Percentiles rank a stretch among this genome's conserved stretches.
Conservation (phyloP, 2,888 invertebrate genomes). For the Stramonita haemastoma region DNA sequence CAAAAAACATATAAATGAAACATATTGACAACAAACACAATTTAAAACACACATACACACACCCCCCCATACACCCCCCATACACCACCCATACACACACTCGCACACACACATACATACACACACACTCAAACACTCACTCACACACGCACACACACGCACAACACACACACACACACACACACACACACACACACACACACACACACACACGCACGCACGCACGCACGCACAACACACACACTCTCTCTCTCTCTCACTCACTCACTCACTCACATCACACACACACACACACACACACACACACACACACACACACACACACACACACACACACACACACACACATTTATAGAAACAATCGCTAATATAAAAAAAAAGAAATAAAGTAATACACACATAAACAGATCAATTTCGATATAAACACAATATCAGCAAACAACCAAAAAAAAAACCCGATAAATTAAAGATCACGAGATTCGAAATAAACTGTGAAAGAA, state of each 20-base stretch:
- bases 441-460: too few species aligned
- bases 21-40: background rate
- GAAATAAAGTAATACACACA: too few species aligned
- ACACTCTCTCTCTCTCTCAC: background rate
- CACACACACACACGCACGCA: background rate
- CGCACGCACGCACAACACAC: background rate
- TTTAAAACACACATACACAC: background rate
- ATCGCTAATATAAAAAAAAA: too few species aligned
- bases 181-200: background rate
- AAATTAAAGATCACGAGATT: too few species aligned
- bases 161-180: background rate
- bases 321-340: background rate
- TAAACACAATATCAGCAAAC: too few species aligned
- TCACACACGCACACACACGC: background rate
- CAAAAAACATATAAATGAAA: background rate
- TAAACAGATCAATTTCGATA: too few species aligned
- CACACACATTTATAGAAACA: too few species aligned
- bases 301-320: slow-evolving; percentile 5
- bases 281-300: background rate
- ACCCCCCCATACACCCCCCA: background rate
- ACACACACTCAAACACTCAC: background rate
- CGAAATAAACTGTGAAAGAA: too few species aligned
- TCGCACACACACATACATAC: background rate
- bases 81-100: background rate
- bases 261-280: background rate